Evolutionary conservation across 2,888 invertebrate species (phyloP).

Genomic region (Limnephilus rhombicus): DNA sequence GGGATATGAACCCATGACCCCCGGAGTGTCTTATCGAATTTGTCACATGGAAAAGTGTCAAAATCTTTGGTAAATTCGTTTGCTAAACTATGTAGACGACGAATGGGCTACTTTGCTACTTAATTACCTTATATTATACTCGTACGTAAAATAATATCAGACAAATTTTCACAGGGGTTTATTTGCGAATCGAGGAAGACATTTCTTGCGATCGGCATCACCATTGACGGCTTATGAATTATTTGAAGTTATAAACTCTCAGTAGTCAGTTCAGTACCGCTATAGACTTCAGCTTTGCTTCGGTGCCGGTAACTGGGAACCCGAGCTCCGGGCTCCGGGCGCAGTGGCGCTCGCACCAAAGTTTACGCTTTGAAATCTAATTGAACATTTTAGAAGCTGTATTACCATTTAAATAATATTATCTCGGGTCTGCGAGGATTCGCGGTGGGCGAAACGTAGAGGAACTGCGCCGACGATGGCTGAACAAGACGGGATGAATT

Average conservation of each 20-base stretch:
- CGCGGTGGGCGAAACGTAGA: slow-evolving; percentile 31
- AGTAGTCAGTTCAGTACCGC: not conserved
- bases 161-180: too few relatives aligned
- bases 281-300: not conserved
- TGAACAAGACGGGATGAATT: slow-evolving; percentile 55
- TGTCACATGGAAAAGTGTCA: too few relatives aligned
- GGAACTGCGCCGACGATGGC: slow-evolving; percentile 42
- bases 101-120: too few relatives aligned
- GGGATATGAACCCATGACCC: too few relatives aligned
- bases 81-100: too few relatives aligned
- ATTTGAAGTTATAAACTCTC: not conserved
- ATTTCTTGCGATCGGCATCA: too few relatives aligned
- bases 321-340: not conserved
- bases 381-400: slow-evolving; percentile 65
- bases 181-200: too few relatives aligned
- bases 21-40: too few relatives aligned
- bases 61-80: too few relatives aligned
- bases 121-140: too few relatives aligned
- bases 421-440: slow-evolving; percentile 53
- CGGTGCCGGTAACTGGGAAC: not conserved
- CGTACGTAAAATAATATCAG: too few relatives aligned
- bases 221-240: too few relatives aligned
- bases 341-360: slow-evolving; percentile 50
- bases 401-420: slow-evolving; percentile 66
- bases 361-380: slow-evolving; percentile 65